These are phyloP conservation scores for Pseudochromis fuscus DNA, from an alignment of 2,797 vertebrate species.

Conservation along the genomic window DNA sequence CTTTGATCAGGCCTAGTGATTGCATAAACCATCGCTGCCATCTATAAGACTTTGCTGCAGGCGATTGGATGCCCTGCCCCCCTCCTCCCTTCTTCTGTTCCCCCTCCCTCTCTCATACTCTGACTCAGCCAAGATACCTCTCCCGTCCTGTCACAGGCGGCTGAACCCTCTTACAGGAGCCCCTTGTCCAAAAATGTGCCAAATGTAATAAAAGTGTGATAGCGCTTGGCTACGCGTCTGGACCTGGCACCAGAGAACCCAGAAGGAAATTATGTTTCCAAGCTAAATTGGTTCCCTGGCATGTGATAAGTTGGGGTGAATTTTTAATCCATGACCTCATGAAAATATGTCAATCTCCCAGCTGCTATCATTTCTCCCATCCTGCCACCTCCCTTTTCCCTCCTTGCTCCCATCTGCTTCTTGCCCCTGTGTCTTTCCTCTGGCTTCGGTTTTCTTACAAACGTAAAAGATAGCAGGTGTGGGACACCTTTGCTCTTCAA, in stretches of 20 bases:
- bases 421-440: conserved; percentile 43
- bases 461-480: conserved; percentile 70
- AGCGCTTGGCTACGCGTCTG: conserved; percentile 57
- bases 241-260: conserved; percentile 56
- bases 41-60: conserved; percentile 46
- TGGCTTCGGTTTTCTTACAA: conserved; percentile 48
- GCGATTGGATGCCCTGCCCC: conserved; percentile 35
- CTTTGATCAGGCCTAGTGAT: conserved; percentile 52
- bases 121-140: conserved; percentile 51
- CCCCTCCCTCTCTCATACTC: conserved; percentile 8
- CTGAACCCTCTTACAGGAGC: conserved; percentile 53
- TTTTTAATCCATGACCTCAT: conserved; percentile 74
- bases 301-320: conserved; percentile 71
- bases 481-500: conserved; percentile 67
- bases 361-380: conserved; percentile 50
- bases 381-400: conserved; percentile 25
- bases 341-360: conserved; percentile 67
- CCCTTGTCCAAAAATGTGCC: conserved; percentile 66
- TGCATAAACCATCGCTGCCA: conserved; percentile 41
- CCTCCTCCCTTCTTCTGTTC: background rate
- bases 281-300: conserved; percentile 76
- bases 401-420: conserved; percentile 25
- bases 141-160: conserved; percentile 55
- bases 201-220: conserved; percentile 74
- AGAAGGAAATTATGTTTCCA: conserved; percentile 69